phyloP scores from a whole-genome alignment of 2,113 vertebrate genomes.

The Megaceryle torquata region DNA sequence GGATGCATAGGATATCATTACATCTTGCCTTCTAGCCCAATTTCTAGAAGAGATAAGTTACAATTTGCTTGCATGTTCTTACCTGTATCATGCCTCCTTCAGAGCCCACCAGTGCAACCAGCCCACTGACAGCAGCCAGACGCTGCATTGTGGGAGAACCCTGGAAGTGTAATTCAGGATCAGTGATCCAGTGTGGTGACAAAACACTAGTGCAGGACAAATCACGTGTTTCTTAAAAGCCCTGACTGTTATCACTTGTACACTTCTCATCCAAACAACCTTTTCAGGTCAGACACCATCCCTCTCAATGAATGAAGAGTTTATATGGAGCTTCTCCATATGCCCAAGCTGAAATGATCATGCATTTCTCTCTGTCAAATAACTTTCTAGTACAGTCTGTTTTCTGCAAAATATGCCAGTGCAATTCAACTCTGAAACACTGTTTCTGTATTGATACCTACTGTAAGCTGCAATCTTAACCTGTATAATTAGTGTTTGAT shows the following conservation, averaged over 20 bases:
- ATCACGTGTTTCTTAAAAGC: neutral
- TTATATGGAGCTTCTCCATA: neutral
- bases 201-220: neutral
- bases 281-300: neutral
- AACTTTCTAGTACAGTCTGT: neutral
- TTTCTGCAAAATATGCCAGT: neutral
- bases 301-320: neutral
- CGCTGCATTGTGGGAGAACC: slow-evolving; percentile 93
- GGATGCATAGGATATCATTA: neutral
- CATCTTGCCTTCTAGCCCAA: neutral
- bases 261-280: neutral
- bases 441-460: neutral
- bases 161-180: slow-evolving; percentile 67
- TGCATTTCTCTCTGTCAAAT: neutral
- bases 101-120: slow-evolving; percentile 90
- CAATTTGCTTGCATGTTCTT: neutral
- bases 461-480: neutral
- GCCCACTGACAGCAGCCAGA: slow-evolving; percentile 88
- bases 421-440: neutral
- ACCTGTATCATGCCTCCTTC: slow-evolving; percentile 88
- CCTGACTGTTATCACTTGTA: neutral
- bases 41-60: neutral
- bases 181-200: neutral
- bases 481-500: neutral
- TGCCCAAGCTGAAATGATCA: neutral